Base-by-base conservation (phyloP, 2,797 vertebrate genomes). In the Sebastes trivittatus region DNA sequence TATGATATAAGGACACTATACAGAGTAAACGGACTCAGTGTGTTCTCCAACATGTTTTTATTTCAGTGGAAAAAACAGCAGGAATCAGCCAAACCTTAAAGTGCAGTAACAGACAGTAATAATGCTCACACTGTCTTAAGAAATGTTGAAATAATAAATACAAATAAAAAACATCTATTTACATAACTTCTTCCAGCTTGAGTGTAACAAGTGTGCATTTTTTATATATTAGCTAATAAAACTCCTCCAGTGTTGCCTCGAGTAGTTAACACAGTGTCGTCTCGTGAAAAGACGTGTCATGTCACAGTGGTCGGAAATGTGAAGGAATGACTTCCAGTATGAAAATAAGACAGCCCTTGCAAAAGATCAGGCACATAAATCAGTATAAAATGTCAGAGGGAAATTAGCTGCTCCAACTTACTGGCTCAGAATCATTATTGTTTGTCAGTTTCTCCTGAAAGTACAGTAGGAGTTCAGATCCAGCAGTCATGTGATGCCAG, bases 1-100 rank as follows among this genome's bases (percentile, higher is more conserved):
- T 25, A 56, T 18, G 16, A 38, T 72, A 42, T 13, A 16, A 60
- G 7, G 0, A 69, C 11, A 71, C 54, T 36, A 58, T 5, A 66
- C 4, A 65, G 14, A 67, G 13, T 10, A 66, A 79, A 82, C 11
- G 69, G 18, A 56, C 10, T 34, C 52, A 16, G 10, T 59, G 7
- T 60, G 23, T 74, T 88, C 62, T 76, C 69, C 72, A 88, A 76
- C 76, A 79, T 82, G 78, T 89, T 92, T 94, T 88, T 80, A 91
- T 90, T 85, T 62, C 42, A 82, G 73, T 88, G 65, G 75, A 83
- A 88, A 79, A 36, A 85, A 81, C 75, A 72, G 81, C 29, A 88
- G 81, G 76, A 86, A 81, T 71, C 38, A 76, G 18, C 20, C 61
- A 80, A 79, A 86, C 71, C n/a, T 61, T 60, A 94, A 94, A 94